phyloP scores from a whole-genome alignment of 1,140 invertebrate genomes.

The Ceratina calcarata region DNA sequence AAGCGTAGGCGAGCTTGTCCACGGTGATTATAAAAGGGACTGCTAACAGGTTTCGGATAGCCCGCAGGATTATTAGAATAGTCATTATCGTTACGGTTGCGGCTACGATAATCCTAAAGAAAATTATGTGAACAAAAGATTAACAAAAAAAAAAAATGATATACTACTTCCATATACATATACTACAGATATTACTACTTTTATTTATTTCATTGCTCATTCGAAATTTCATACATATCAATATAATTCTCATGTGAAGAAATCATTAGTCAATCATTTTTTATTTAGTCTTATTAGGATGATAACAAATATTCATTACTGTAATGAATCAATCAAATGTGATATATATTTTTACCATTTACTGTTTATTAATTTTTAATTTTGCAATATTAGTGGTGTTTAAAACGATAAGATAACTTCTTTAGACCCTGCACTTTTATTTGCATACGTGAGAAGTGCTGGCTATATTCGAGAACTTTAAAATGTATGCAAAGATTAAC shows the following conservation, averaged over 20 bases:
- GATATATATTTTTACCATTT: too few relatives aligned
- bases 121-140: slow-evolving; percentile 12
- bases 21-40: slow-evolving; percentile 82
- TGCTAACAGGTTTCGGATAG: slow-evolving; percentile 82
- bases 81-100: slow-evolving; percentile 37
- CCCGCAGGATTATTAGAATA: slow-evolving; percentile 73
- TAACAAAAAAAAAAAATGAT: neutral
- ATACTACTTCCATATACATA: too few relatives aligned
- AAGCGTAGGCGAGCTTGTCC: slow-evolving; percentile 82
- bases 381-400: too few relatives aligned
- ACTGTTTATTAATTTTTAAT: neutral
- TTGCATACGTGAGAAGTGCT: neutral
- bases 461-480: neutral
- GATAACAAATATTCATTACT: neutral
- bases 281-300: too few relatives aligned
- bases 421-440: neutral
- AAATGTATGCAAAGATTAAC: neutral
- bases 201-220: too few relatives aligned
- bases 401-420: neutral
- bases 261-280: too few relatives aligned
- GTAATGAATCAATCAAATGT: neutral
- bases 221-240: too few relatives aligned
- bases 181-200: too few relatives aligned
- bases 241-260: too few relatives aligned
- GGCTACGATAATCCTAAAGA: slow-evolving; percentile 47